These are phyloP conservation scores for Silurus glanis DNA, from an alignment of 2,113 vertebrate species.

Conservation along the genomic window DNA sequence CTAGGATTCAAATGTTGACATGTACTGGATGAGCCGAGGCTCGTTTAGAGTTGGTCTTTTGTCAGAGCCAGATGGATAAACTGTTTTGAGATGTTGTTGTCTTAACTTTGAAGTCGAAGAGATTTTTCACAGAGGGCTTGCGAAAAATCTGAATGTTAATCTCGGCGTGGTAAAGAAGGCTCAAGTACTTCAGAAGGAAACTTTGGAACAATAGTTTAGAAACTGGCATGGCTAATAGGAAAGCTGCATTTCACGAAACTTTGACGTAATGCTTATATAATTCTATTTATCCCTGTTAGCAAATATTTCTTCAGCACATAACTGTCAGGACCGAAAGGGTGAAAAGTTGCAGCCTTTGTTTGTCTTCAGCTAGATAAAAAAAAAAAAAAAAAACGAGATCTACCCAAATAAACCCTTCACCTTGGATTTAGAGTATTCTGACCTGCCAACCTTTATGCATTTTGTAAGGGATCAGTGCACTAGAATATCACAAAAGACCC, in stretches of 20 bases:
- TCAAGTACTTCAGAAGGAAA: neutral
- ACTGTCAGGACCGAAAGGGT: slow-evolving; percentile 40
- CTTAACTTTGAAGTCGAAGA: slow-evolving; percentile 23
- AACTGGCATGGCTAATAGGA: neutral
- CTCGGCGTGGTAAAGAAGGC: neutral
- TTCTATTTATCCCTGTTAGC: neutral
- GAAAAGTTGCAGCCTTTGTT: slow-evolving; percentile 65
- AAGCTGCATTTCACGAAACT: neutral
- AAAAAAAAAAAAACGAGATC: neutral
- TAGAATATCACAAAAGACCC: slow-evolving; percentile 13
- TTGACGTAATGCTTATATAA: neutral
- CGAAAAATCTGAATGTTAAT: slow-evolving; percentile 1
- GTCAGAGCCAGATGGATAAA: slow-evolving; percentile 3
- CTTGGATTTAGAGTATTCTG: neutral
- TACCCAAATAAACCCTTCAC: neutral
- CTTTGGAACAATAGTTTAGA: neutral
- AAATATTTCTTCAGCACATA: neutral
- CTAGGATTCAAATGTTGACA: slow-evolving; percentile 47
- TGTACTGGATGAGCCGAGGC: slow-evolving; percentile 33
- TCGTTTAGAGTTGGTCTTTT: slow-evolving; percentile 23
- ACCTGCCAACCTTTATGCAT: neutral
- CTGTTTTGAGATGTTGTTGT: slow-evolving; percentile 21
- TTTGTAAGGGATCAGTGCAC: slow-evolving; percentile 23
- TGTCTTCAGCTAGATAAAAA: slow-evolving; percentile 56
- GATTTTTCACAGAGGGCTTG: slow-evolving; percentile 18